These are phyloP conservation scores for Lepus townsendii DNA, from an alignment of 2,797 vertebrate species.

Conservation along the genomic window DNA sequence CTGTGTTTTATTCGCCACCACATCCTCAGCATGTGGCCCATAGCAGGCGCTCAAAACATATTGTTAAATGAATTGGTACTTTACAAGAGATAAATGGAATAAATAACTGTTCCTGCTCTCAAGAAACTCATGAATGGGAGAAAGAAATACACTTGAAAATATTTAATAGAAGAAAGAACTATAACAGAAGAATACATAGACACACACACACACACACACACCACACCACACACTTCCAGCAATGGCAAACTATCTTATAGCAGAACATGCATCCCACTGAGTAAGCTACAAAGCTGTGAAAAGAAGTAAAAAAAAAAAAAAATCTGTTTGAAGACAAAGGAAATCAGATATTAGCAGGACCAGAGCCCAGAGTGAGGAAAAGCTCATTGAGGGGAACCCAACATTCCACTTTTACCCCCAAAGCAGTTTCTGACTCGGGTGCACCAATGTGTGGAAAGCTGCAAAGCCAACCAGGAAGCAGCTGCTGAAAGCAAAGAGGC, in stretches of 20 bases:
- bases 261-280: background rate
- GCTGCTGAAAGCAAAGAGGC: background rate
- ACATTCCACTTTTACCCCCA: background rate
- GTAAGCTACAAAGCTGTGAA: background rate
- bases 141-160: constrained; percentile 15
- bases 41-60: background rate
- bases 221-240: too few species aligned
- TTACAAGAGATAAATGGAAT: constrained; percentile 49
- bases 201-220: too few species aligned
- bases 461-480: background rate
- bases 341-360: background rate
- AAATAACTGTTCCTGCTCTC: background rate
- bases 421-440: background rate
- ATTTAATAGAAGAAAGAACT: background rate
- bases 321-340: background rate
- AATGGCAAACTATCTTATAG: background rate
- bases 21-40: background rate
- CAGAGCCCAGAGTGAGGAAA: background rate
- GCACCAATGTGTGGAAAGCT: background rate
- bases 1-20: background rate
- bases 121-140: background rate
- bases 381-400: background rate
- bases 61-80: background rate
- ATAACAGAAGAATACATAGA: background rate
- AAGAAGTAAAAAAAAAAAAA: background rate